Evolutionary conservation across 1,140 invertebrate genomes (phyloP).

Genomic region (Zelostemma sp.): DNA sequence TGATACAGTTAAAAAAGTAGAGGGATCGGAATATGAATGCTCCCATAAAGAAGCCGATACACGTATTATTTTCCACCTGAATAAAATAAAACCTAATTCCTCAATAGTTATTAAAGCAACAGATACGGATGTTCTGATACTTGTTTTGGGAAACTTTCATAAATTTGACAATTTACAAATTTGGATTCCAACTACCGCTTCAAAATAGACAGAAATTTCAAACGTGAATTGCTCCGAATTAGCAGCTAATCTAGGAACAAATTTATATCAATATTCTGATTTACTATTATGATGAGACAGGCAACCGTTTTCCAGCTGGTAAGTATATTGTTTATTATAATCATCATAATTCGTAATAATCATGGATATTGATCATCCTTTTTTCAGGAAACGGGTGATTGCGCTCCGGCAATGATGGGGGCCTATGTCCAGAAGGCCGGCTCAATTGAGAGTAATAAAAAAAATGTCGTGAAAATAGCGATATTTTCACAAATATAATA

Average conservation of each 20-base stretch:
- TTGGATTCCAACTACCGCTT: not conserved
- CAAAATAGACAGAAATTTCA: too few species aligned
- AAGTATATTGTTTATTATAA: too few species aligned
- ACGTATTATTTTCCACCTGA: not conserved
- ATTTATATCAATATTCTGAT: constrained; percentile 47
- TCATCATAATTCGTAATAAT: too few species aligned
- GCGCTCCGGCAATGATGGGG: too few species aligned
- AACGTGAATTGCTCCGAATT: not conserved
- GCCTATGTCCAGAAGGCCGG: too few species aligned
- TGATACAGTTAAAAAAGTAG: not conserved
- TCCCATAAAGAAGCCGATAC: not conserved
- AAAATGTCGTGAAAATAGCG: too few species aligned
- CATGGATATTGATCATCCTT: too few species aligned
- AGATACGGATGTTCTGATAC: not conserved
- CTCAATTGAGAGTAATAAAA: too few species aligned
- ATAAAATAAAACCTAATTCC: not conserved
- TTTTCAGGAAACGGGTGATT: too few species aligned
- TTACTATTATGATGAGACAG: too few species aligned
- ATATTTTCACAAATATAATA: too few species aligned
- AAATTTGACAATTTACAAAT: not conserved
- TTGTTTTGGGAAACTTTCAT: not conserved
- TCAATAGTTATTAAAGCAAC: not conserved
- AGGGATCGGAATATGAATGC: not conserved
- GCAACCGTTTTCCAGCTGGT: too few species aligned
- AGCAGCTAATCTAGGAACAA: constrained; percentile 42